Conservation (phyloP, 2,888 invertebrate species). For the Anagyrus pseudococci region DNA sequence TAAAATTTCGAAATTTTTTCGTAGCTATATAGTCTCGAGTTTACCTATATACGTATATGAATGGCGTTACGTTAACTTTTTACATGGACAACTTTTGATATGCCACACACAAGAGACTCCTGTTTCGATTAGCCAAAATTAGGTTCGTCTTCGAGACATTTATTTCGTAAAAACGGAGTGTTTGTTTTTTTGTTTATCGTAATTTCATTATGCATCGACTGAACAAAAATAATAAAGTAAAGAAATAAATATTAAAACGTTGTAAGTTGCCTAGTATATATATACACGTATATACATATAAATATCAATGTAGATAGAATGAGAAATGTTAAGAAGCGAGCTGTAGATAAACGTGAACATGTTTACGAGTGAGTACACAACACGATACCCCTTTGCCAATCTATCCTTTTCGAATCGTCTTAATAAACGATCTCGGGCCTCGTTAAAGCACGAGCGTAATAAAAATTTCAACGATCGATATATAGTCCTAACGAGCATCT, state of each 20-base stretch:
- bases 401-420: constrained; percentile 14
- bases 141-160: too few relatives aligned
- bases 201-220: constrained; percentile 29
- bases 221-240: too few relatives aligned
- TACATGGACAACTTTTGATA: constrained; percentile 30
- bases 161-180: constrained; percentile 12
- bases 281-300: not conserved
- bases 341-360: constrained; percentile 14
- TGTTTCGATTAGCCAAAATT: constrained; percentile 12
- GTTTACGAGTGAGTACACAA: not conserved
- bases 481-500: not conserved
- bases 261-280: constrained; percentile 14
- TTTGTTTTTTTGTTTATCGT: constrained; percentile 24
- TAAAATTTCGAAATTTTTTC: constrained; percentile 20
- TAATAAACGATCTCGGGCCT: constrained; percentile 25
- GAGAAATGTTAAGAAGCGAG: not conserved
- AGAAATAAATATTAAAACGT: too few relatives aligned
- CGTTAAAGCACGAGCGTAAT: constrained; percentile 5
- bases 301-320: constrained; percentile 11
- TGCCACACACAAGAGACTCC: not conserved
- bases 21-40: constrained; percentile 11
- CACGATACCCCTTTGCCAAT: constrained; percentile 13
- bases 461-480: constrained; percentile 15
- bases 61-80: constrained; percentile 27
- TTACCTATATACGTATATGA: too few relatives aligned